phyloP scores from a whole-genome alignment of 64 coral and sea anemone genomes.

The Acropora tenuis region DNA sequence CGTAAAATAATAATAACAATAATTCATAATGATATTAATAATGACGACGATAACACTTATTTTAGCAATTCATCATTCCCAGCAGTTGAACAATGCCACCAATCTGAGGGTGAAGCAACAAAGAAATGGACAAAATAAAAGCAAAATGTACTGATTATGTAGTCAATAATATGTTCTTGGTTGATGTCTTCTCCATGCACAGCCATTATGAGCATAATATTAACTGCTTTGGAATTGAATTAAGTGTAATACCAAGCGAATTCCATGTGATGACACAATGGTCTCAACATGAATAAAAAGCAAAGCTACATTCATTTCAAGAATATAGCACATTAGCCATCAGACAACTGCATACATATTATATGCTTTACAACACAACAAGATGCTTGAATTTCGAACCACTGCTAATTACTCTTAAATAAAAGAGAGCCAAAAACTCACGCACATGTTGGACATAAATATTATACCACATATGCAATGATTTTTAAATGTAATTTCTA shows the following conservation, averaged over 20 bases:
- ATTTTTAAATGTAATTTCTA: background rate
- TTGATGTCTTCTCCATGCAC: background rate
- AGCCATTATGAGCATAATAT: background rate
- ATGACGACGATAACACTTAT: too few relatives aligned
- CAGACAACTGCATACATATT: background rate
- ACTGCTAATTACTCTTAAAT: background rate
- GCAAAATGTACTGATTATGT: background rate
- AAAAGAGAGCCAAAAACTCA: background rate
- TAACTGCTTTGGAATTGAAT: background rate
- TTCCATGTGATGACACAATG: too few relatives aligned
- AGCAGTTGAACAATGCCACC: too few relatives aligned
- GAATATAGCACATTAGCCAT: background rate
- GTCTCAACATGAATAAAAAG: too few relatives aligned
- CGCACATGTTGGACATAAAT: constrained; percentile 32
- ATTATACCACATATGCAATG: constrained; percentile 33
- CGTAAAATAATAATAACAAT: too few relatives aligned
- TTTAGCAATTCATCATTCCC: too few relatives aligned
- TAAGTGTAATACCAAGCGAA: too few relatives aligned
- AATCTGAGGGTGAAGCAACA: background rate
- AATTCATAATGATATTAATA: too few relatives aligned
- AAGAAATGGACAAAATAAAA: background rate
- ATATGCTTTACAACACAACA: background rate
- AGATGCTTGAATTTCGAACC: background rate
- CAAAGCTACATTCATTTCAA: too few relatives aligned
- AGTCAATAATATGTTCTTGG: background rate